Conservation (phyloP, 2,888 invertebrate genomes). For the Eumacrocentrus americanus region DNA sequence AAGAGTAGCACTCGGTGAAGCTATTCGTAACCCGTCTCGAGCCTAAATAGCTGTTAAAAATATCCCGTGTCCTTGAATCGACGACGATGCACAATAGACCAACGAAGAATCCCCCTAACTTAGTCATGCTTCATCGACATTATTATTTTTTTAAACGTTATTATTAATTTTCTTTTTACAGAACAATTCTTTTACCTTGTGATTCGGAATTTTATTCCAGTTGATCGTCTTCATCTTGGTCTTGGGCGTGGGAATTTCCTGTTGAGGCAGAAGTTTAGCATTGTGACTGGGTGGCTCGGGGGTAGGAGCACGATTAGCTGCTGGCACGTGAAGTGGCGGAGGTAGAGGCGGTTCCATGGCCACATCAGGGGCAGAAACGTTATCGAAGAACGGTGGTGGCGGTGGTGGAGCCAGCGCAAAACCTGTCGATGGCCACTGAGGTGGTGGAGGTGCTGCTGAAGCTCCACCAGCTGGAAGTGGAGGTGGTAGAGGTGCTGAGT, state of each 20-base stretch:
- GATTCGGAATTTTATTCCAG: constrained; percentile 95
- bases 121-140: background rate
- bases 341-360: constrained; percentile 51
- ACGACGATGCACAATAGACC: background rate
- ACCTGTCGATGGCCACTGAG: constrained; percentile 55
- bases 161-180: background rate
- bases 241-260: constrained; percentile 91
- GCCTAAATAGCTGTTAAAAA: constrained; percentile 39
- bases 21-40: constrained; percentile 36
- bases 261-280: constrained; percentile 78
- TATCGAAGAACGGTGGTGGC: constrained; percentile 59
- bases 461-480: constrained; percentile 48
- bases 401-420: constrained; percentile 52
- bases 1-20: constrained; percentile 20
- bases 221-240: constrained; percentile 97
- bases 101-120: background rate
- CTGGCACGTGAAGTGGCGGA: constrained; percentile 59
- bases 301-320: constrained; percentile 53
- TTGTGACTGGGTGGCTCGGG: constrained; percentile 53
- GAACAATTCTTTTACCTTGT: constrained; percentile 68
- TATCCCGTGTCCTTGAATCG: constrained; percentile 38
- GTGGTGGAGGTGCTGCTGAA: constrained; percentile 49
- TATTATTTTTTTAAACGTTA: too few species aligned
- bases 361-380: constrained; percentile 43
- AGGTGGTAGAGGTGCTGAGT: constrained; percentile 65